Percentiles rank a stretch among this genome's conserved stretches.
phyloP scores from a whole-genome alignment of 2,888 invertebrate species.

The Netelia melanura region DNA sequence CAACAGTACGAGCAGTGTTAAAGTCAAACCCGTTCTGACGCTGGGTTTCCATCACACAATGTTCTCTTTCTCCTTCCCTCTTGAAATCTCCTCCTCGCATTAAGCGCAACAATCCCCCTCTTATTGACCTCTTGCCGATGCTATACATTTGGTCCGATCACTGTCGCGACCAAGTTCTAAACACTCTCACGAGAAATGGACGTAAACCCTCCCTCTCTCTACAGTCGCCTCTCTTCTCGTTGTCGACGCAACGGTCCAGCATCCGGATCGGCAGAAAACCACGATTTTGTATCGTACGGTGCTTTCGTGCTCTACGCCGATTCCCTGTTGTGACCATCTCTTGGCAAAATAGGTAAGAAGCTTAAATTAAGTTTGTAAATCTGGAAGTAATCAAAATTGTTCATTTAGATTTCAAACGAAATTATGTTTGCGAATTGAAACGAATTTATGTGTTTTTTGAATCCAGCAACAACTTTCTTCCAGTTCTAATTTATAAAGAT shows the following conservation, averaged over 20 bases:
- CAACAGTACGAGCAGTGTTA: constrained; percentile 38
- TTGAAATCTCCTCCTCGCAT: constrained; percentile 63
- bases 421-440: too few species aligned
- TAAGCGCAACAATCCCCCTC: constrained; percentile 48
- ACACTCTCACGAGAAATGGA: not conserved
- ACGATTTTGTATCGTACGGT: not conserved
- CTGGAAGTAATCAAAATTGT: too few species aligned
- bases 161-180: too few species aligned
- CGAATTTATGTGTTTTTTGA: too few species aligned
- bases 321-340: not conserved
- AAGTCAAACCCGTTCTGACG: constrained; percentile 61
- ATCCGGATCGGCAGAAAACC: not conserved
- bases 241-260: not conserved
- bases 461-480: too few species aligned
- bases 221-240: constrained; percentile 1
- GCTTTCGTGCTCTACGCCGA: not conserved
- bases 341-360: not conserved
- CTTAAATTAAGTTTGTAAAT: too few species aligned
- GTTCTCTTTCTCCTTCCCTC: constrained; percentile 73
- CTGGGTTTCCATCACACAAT: constrained; percentile 69
- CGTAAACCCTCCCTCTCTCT: constrained; percentile 31
- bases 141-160: not conserved
- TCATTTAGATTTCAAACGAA: too few species aligned
- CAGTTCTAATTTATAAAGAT: not conserved
- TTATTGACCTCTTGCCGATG: constrained; percentile 49